phyloP scores from a whole-genome alignment of 2,888 invertebrate genomes.

The Notocelia uddmanniana region DNA sequence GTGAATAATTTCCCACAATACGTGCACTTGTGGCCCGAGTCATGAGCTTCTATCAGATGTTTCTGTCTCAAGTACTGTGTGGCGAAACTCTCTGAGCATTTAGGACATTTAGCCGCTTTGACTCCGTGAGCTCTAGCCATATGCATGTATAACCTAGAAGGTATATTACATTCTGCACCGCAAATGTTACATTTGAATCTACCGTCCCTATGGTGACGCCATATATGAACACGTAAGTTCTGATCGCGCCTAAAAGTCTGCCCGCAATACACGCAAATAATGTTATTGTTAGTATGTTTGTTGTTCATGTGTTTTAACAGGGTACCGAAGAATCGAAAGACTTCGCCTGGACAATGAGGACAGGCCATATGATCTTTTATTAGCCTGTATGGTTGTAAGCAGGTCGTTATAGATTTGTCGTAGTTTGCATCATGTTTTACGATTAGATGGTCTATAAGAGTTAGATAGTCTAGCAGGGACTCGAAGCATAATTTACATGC shows the following conservation, averaged over 20 bases:
- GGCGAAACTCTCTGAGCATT: slow-evolving; percentile 78
- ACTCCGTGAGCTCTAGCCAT: slow-evolving; percentile 80
- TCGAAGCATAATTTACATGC: slow-evolving; percentile 79
- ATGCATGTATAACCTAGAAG: slow-evolving; percentile 78
- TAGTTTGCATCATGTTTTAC: slow-evolving; percentile 74
- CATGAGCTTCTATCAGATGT: slow-evolving; percentile 83
- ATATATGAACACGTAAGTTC: slow-evolving; percentile 77
- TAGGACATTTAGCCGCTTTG: slow-evolving; percentile 77
- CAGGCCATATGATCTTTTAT: slow-evolving; percentile 78
- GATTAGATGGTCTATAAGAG: slow-evolving; percentile 73
- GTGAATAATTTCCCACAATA: slow-evolving; percentile 78
- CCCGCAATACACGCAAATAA: slow-evolving; percentile 80
- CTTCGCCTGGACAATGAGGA: slow-evolving; percentile 72
- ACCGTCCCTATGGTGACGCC: slow-evolving; percentile 78
- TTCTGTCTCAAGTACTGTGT: slow-evolving; percentile 83
- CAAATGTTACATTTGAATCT: slow-evolving; percentile 77
- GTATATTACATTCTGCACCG: slow-evolving; percentile 75
- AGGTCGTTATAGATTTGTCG: slow-evolving; percentile 75
- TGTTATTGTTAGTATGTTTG: slow-evolving; percentile 77
- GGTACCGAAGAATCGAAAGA: slow-evolving; percentile 78
- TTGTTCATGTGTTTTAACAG: slow-evolving; percentile 78
- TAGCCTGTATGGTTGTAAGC: slow-evolving; percentile 74
- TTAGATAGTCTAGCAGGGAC: slow-evolving; percentile 68
- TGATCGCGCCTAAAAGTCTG: slow-evolving; percentile 78
- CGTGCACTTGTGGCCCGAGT: slow-evolving; percentile 76